A percentile compares a stretch with the other conserved stretches of the same genome.
Conservation (phyloP, 2,113 vertebrate species). For the Trogon melanurus region DNA sequence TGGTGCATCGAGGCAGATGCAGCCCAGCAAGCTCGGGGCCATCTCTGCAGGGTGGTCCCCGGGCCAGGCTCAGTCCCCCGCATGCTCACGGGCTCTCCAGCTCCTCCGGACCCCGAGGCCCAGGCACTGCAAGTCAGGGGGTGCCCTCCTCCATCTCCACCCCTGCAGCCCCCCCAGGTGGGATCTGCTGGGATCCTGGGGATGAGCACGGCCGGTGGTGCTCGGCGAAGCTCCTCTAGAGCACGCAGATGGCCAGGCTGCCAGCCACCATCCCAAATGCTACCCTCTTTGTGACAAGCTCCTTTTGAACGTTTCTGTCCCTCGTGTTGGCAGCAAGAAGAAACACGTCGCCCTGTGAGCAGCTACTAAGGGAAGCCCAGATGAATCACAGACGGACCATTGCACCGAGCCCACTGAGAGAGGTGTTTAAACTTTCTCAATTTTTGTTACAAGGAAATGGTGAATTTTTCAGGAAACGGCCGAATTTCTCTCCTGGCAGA, state of each 20-base stretch:
- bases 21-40: neutral
- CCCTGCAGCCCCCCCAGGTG: neutral
- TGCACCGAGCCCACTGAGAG: neutral
- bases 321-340: neutral
- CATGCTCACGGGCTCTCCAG: fast-evolving
- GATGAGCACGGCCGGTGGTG: neutral
- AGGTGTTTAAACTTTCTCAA: neutral
- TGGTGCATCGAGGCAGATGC: fast-evolving
- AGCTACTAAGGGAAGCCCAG: neutral
- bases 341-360: neutral
- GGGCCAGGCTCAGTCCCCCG: neutral
- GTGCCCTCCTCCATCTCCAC: neutral
- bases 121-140: neutral
- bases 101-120: neutral
- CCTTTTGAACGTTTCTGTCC: neutral
- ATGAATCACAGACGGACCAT: neutral
- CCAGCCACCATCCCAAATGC: neutral
- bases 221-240: neutral
- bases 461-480: neutral
- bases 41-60: neutral
- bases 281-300: neutral
- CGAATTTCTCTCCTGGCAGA: neutral
- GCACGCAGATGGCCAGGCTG: neutral
- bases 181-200: neutral
- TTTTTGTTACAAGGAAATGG: neutral